phyloP scores from a whole-genome alignment of 2,113 vertebrate species.

The Catharus minimus region DNA sequence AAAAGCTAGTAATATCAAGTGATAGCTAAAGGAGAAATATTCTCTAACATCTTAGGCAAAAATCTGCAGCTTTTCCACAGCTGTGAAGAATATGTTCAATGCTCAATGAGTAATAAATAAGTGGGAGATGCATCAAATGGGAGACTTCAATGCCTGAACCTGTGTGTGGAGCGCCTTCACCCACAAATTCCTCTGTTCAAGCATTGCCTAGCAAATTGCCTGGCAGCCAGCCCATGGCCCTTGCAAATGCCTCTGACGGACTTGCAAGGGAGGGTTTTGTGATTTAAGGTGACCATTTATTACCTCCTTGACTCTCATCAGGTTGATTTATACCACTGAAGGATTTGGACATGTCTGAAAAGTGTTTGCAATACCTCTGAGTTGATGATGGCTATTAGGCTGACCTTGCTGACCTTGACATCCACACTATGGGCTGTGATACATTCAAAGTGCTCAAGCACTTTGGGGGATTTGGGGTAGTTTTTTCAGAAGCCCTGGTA shows the following conservation, averaged over 20 bases:
- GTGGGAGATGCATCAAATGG: accelerated
- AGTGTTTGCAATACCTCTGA: background rate
- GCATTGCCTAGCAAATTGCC: background rate
- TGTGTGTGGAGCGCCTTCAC: accelerated
- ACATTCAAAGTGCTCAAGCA: background rate
- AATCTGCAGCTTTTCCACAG: background rate
- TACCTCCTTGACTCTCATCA: background rate
- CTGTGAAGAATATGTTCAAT: background rate
- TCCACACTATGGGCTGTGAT: background rate
- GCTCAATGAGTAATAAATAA: background rate
- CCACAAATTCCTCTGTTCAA: background rate
- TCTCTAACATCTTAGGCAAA: background rate
- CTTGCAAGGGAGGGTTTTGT: background rate
- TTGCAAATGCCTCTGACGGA: background rate
- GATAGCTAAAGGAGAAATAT: background rate
- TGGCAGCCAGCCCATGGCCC: background rate
- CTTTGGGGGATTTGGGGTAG: background rate
- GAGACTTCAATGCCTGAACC: background rate
- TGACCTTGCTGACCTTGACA: background rate
- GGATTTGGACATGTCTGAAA: background rate
- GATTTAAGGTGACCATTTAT: background rate
- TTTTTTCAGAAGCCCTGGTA: background rate
- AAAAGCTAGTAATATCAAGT: background rate
- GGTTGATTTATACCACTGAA: background rate
- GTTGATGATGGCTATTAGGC: background rate